These are phyloP conservation scores for Phainopepla nitens DNA, from an alignment of 2,113 vertebrate species.

Conservation along the genomic window DNA sequence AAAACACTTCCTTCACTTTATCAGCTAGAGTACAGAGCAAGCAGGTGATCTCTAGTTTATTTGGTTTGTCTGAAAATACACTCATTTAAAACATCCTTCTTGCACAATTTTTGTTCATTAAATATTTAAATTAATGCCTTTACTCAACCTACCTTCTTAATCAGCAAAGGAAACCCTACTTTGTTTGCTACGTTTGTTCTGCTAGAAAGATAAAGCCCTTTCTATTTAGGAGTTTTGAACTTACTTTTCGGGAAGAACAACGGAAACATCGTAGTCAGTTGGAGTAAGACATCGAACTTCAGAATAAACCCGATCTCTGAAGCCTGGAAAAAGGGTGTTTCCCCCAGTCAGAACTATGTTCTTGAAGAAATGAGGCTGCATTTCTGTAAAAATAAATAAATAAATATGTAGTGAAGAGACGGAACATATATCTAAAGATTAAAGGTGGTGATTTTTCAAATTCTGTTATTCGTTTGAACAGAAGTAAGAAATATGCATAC, in stretches of 20 bases:
- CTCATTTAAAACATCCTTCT: not conserved
- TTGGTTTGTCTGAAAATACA: not conserved
- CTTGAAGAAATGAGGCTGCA: constrained; percentile 97
- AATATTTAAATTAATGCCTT: not conserved
- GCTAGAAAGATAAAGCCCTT: not conserved
- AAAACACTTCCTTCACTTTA: not conserved
- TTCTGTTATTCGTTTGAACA: not conserved
- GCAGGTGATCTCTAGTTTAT: not conserved
- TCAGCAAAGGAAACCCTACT: not conserved
- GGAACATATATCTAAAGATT: not conserved
- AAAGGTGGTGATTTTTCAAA: not conserved
- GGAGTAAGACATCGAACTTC: constrained; percentile 92
- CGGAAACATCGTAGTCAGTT: constrained; percentile 88
- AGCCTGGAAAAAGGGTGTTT: constrained; percentile 89
- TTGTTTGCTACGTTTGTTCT: not conserved
- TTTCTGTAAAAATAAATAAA: constrained; percentile 77
- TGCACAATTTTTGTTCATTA: not conserved
- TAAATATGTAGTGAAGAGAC: not conserved
- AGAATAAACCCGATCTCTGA: constrained; percentile 88
- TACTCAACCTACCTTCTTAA: not conserved
- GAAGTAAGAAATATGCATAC: not conserved
- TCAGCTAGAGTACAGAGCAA: not conserved
- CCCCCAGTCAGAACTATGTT: constrained; percentile 96
- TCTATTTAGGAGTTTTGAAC: constrained; percentile 23
- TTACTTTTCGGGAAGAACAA: constrained; percentile 90